phyloP scores from a whole-genome alignment of 2,888 invertebrate species.

The Actias luna region DNA sequence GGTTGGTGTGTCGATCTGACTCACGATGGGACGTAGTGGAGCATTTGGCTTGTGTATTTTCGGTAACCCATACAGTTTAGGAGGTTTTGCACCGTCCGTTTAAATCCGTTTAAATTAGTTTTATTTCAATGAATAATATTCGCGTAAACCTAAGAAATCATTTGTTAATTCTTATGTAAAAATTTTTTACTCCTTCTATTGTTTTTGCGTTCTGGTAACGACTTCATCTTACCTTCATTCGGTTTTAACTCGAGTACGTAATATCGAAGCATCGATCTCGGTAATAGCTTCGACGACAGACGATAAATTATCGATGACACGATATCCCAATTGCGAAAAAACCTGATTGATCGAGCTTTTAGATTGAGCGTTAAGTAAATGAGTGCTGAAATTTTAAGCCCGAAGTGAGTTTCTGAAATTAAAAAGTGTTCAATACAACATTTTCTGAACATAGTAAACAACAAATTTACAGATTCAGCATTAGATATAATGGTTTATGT shows the following conservation, averaged over 20 bases:
- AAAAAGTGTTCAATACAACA: not conserved
- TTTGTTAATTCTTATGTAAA: not conserved
- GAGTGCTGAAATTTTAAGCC: conserved; percentile 1
- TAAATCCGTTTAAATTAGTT: too few relatives aligned
- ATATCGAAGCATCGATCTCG: conserved; percentile 29
- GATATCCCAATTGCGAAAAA: conserved; percentile 26
- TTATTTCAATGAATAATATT: too few relatives aligned
- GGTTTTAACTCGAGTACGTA: conserved; percentile 14
- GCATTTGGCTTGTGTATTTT: not conserved
- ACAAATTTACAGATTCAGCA: too few relatives aligned
- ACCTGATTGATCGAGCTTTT: conserved; percentile 28
- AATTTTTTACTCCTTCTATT: not conserved
- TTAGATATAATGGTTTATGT: too few relatives aligned
- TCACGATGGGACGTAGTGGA: too few relatives aligned
- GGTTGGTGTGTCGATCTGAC: too few relatives aligned
- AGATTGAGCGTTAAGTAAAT: conserved; percentile 15
- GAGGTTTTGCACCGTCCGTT: not conserved
- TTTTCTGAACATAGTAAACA: not conserved
- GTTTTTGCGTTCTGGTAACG: not conserved
- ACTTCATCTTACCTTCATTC: not conserved
- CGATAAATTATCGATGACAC: conserved; percentile 28
- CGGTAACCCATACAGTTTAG: not conserved
- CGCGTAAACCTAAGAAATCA: too few relatives aligned
- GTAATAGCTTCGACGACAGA: conserved; percentile 23
- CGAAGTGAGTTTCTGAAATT: not conserved